These are phyloP conservation scores for Nicator chloris DNA, from an alignment of 2,113 vertebrate species.

Conservation along the genomic window DNA sequence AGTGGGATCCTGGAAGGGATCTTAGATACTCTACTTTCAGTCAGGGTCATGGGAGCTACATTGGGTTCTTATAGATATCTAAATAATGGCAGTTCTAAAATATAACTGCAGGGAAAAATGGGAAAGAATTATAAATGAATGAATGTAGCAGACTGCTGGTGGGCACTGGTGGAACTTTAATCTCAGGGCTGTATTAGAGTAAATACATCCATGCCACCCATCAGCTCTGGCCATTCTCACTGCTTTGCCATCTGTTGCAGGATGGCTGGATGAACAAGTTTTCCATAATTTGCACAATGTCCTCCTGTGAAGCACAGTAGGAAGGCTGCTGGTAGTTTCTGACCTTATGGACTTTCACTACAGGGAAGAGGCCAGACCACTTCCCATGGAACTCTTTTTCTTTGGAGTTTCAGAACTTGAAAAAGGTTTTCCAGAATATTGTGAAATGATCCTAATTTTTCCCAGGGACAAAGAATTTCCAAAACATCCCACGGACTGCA, in stretches of 20 bases:
- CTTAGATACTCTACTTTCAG: background rate
- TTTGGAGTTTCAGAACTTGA: background rate
- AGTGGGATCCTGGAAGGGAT: background rate
- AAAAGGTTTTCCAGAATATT: background rate
- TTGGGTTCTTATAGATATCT: background rate
- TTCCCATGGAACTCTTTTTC: background rate
- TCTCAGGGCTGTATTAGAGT: background rate
- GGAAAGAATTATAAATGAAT: background rate
- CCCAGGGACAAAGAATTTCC: background rate
- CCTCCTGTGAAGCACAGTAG: background rate
- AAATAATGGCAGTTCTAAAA: background rate
- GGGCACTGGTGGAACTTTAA: constrained; percentile 17
- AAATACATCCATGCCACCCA: background rate
- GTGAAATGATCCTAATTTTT: background rate
- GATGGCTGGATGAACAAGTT: constrained; percentile 4
- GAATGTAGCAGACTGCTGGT: constrained; percentile 17
- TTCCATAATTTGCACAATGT: constrained; percentile 7
- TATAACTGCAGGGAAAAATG: background rate
- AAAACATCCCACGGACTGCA: background rate
- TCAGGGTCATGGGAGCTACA: background rate
- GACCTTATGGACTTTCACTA: background rate
- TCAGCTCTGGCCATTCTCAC: constrained; percentile 13
- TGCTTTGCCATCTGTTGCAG: constrained; percentile 50
- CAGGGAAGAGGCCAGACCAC: background rate
- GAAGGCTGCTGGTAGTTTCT: background rate